phyloP scores from a whole-genome alignment of 2,888 invertebrate genomes.

The Axea sp. region DNA sequence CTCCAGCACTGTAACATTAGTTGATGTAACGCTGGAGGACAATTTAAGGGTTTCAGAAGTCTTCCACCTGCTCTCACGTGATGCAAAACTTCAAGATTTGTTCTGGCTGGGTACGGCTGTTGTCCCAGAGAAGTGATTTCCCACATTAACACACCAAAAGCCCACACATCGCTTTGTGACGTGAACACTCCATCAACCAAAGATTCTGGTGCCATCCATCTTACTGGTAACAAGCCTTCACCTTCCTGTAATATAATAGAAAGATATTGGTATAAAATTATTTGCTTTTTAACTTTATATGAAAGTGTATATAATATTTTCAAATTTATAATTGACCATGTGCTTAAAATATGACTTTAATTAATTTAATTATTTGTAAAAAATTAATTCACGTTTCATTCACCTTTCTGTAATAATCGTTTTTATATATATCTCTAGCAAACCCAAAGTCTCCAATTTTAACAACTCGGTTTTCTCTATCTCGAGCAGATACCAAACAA shows the following conservation, averaged over 20 bases:
- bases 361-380: too few relatives aligned
- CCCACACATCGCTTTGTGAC: constrained; percentile 98
- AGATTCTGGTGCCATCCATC: constrained; percentile 99
- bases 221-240: constrained; percentile 92
- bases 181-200: constrained; percentile 97
- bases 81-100: constrained; percentile 94
- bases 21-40: constrained; percentile 90
- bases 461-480: constrained; percentile 87
- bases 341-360: too few relatives aligned
- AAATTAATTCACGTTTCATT: too few relatives aligned
- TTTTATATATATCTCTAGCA: constrained; percentile 97
- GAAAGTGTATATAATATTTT: too few relatives aligned
- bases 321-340: too few relatives aligned
- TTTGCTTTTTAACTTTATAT: too few relatives aligned
- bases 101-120: constrained; percentile 96
- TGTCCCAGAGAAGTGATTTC: constrained; percentile 98
- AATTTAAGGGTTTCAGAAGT: constrained; percentile 89
- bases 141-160: constrained; percentile 96
- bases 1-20: constrained; percentile 95
- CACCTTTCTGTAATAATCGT: constrained; percentile 98
- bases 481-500: constrained; percentile 90
- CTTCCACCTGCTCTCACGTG: constrained; percentile 93
- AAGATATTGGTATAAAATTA: too few relatives aligned
- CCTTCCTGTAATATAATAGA: constrained; percentile 72
- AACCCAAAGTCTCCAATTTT: constrained; percentile 98